A percentile compares a stretch with the other conserved stretches of the same genome.
Evolutionary conservation across 1,140 invertebrate genomes (phyloP).

Genomic region (Orchesella cincta): DNA sequence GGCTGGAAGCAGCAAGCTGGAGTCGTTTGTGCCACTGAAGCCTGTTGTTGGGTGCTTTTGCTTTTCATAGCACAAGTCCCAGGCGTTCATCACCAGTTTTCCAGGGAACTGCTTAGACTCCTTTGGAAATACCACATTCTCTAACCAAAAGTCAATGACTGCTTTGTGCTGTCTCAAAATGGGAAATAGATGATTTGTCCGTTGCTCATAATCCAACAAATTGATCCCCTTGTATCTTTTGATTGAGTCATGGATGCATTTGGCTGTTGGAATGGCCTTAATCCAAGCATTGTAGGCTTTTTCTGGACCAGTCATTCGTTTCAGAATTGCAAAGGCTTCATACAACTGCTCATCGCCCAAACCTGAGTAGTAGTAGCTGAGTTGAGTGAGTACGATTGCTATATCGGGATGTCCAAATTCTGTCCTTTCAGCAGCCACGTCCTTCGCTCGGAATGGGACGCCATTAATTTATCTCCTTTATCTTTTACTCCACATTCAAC

Average conservation of each 20-base stretch:
- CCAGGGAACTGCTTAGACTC: constrained; percentile 38
- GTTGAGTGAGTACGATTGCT: constrained; percentile 46
- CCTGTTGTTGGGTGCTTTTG: constrained; percentile 4
- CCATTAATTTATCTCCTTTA: constrained; percentile 30
- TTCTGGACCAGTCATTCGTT: background rate
- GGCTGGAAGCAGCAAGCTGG: constrained; percentile 29
- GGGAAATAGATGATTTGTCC: constrained; percentile 7
- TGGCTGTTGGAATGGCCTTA: background rate
- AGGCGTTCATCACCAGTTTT: constrained; percentile 37
- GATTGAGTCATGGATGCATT: background rate
- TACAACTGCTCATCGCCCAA: constrained; percentile 39
- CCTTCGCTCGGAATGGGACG: constrained; percentile 50
- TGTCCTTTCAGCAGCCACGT: constrained; percentile 46
- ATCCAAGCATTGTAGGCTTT: constrained; percentile 29
- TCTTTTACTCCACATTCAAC: constrained; percentile 48
- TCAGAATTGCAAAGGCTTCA: constrained; percentile 31
- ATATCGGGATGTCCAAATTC: constrained; percentile 49
- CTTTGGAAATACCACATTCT: constrained; percentile 31
- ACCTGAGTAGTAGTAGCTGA: constrained; percentile 48
- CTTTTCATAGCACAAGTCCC: constrained; percentile 34
- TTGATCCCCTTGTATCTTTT: background rate
- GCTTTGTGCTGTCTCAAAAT: constrained; percentile 31
- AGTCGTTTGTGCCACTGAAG: constrained; percentile 46
- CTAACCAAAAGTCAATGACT: constrained; percentile 42
- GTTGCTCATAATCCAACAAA: background rate